Conservation (phyloP, 1,140 invertebrate species). For the Theocolax elegans region DNA sequence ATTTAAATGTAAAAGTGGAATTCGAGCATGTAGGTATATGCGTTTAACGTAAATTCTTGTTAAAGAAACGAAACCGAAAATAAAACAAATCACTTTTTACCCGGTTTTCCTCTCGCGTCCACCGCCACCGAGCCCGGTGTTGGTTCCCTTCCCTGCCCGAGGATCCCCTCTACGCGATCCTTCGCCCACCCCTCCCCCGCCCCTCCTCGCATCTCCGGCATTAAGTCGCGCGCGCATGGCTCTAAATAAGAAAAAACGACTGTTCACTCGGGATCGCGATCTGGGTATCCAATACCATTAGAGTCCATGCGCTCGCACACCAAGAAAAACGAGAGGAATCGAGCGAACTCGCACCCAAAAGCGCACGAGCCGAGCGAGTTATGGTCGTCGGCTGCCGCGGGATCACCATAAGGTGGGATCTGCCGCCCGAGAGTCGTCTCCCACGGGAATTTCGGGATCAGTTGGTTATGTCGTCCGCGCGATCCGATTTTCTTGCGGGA, state of each 20-base stretch:
- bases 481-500: conserved; percentile 25
- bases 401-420: conserved; percentile 58
- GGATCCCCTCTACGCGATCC: neutral
- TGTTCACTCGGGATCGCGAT: conserved; percentile 28
- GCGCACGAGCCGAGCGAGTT: conserved; percentile 19
- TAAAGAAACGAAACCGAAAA: too few species aligned
- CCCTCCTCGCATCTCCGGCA: neutral
- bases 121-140: neutral
- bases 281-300: conserved; percentile 50
- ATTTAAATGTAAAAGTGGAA: too few species aligned
- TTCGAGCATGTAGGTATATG: too few species aligned
- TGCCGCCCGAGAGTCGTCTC: too few species aligned
- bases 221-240: neutral
- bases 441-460: conserved; percentile 51
- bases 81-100: neutral
- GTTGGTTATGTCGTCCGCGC: conserved; percentile 48
- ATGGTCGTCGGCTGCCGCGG: conserved; percentile 35
- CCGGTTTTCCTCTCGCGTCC: neutral
- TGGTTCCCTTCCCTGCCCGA: neutral
- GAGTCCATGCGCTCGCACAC: conserved; percentile 2
- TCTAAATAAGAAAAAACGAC: conserved; percentile 38
- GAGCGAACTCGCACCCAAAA: too few species aligned
- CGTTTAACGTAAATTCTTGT: too few species aligned
- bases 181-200: neutral
- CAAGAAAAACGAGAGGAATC: neutral